A percentile compares a stretch with the other conserved stretches of the same genome.
Evolutionary conservation across 2,797 vertebrate species (phyloP).

Genomic region (Nannoperca australis): DNA sequence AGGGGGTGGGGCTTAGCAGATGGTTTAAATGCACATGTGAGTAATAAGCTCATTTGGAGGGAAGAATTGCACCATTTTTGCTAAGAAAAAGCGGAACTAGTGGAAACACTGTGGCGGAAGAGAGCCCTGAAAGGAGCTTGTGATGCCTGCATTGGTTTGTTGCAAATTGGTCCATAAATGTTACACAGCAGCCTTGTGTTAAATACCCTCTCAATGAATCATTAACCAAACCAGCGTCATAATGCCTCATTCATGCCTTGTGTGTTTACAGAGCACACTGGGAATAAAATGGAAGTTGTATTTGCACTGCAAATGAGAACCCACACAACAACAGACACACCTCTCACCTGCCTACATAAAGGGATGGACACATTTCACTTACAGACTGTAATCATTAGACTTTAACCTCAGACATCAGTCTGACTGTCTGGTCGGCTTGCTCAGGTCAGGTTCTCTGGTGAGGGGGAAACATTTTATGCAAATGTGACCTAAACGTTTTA

Average conservation of each 20-base stretch:
- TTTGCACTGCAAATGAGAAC: background rate
- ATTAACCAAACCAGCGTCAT: slow-evolving; percentile 43
- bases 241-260: slow-evolving; percentile 12
- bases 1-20: background rate
- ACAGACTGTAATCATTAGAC: background rate
- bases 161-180: background rate
- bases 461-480: background rate
- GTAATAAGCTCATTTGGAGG: too few species aligned
- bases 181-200: slow-evolving; percentile 5
- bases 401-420: background rate
- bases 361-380: background rate
- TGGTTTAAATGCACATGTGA: background rate
- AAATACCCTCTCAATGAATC: slow-evolving; percentile 36
- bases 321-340: slow-evolving; percentile 10
- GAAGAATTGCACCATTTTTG: background rate
- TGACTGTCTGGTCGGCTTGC: background rate
- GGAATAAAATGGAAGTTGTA: slow-evolving; percentile 1
- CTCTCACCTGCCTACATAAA: background rate
- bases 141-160: background rate
- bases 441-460: background rate
- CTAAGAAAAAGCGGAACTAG: background rate
- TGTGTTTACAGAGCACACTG: slow-evolving; percentile 33
- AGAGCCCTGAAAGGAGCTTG: background rate
- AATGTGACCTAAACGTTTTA: background rate
- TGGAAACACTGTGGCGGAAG: background rate